Percentiles rank a stretch among this genome's conserved stretches.
These are phyloP conservation scores for Gisinianus flammeolus DNA, from an alignment of 2,888 invertebrate species.

Conservation along the genomic window DNA sequence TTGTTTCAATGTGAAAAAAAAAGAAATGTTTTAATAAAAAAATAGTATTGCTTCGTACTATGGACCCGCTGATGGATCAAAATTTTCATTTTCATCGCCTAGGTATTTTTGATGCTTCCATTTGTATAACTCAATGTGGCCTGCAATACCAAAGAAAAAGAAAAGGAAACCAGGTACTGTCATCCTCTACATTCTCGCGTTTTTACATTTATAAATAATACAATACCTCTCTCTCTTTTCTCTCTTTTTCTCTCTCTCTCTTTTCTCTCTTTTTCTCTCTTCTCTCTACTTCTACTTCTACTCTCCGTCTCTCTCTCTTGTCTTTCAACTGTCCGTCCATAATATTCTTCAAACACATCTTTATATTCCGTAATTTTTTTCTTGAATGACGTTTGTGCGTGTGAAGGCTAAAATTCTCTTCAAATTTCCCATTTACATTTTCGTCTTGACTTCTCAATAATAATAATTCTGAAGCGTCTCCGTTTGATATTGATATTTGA, in stretches of 20 bases:
- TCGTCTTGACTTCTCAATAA: too few relatives aligned
- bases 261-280: not conserved
- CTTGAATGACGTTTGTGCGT: not conserved
- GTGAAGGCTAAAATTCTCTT: not conserved
- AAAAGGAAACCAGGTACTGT: constrained; percentile 35
- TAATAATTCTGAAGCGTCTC: too few relatives aligned
- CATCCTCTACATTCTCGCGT: constrained; percentile 33
- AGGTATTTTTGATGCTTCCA: constrained; percentile 40
- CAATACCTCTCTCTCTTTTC: not conserved
- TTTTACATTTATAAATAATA: constrained; percentile 18
- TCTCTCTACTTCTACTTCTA: not conserved
- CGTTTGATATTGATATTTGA: too few relatives aligned
- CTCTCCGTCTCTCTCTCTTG: not conserved
- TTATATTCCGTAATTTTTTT: too few relatives aligned
- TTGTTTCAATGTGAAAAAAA: too few relatives aligned
- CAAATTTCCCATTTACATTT: too few relatives aligned
- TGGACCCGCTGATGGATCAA: constrained; percentile 38
- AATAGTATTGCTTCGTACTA: constrained; percentile 39
- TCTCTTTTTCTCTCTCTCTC: not conserved
- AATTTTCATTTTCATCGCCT: constrained; percentile 35
- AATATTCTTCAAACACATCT: too few relatives aligned
- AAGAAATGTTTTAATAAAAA: too few relatives aligned
- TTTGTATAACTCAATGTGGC: constrained; percentile 38
- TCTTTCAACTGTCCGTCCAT: not conserved
- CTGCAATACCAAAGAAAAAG: constrained; percentile 27